A percentile compares a stretch with the other conserved stretches of the same genome.
These are phyloP conservation scores for Sprattus sprattus DNA, from an alignment of 2,113 vertebrate genomes.

Conservation along the genomic window DNA sequence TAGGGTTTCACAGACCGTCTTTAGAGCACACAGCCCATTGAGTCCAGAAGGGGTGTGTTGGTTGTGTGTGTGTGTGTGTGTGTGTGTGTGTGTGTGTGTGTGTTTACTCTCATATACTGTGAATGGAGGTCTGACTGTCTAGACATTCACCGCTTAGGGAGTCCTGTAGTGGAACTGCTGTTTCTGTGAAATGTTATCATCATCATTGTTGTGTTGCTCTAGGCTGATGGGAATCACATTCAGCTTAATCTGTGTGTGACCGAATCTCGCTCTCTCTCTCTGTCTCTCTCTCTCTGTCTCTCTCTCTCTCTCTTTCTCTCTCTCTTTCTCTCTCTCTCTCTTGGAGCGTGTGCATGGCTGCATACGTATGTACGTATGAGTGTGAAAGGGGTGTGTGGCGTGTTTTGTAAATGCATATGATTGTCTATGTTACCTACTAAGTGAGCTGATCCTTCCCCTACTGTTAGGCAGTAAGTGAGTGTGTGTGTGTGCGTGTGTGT, in stretches of 20 bases:
- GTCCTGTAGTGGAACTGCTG: background rate
- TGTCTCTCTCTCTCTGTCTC: background rate
- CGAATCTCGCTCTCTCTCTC: background rate
- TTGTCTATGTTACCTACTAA: background rate
- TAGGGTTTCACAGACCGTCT: too few species aligned
- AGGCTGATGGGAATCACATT: background rate
- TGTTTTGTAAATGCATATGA: background rate
- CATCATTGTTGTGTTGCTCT: background rate
- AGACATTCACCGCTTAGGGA: background rate
- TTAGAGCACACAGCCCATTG: too few species aligned
- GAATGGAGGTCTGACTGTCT: background rate
- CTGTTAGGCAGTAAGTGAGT: constrained; percentile 21
- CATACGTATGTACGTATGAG: background rate
- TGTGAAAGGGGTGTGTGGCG: background rate
- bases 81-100: too few species aligned
- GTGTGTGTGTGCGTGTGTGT: constrained; percentile 53
- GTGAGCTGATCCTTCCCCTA: background rate
- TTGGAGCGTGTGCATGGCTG: background rate
- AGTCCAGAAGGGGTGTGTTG: too few species aligned
- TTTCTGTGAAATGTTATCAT: background rate
- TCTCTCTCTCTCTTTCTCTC: background rate
- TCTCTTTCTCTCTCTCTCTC: background rate
- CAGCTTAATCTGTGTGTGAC: background rate
- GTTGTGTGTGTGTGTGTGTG: too few species aligned
- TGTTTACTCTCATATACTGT: too few species aligned